Base-by-base conservation (phyloP, 1,140 invertebrate genomes). In the Magallana gigas region DNA sequence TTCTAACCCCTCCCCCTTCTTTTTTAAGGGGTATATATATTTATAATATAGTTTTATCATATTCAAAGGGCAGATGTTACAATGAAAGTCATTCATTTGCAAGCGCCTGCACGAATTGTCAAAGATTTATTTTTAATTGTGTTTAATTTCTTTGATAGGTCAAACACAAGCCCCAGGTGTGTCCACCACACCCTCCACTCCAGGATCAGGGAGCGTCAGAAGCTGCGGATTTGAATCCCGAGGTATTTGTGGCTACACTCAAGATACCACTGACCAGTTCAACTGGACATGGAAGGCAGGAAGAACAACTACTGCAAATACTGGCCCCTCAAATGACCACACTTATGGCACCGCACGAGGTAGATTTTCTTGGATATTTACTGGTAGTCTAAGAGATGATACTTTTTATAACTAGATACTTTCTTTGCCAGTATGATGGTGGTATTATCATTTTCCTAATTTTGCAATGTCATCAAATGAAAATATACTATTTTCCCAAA, bases 191-290 rank as follows among this genome's bases (percentile, higher is more conserved):
- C 23, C 29, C 11, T 1, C 86, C 36, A 56, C 48, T n/a, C 62
- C 59, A 12, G 84, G 76, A 5, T 62, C 59, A 12, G 84, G 76
- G 16, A 48, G 14, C 58, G 60, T 59, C 1, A 82, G 88, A 83
- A 85, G 29, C 14, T 94, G 94, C 90, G 91, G 91, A 82, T 94
- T 95, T 92, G 93, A 94, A 87, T 89, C 91, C 11, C 23, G 58
- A 9, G 89, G 89, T 84, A 88, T 93, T 6, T 95, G 94, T 92
- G 92, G 92, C n/a, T 94, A 92, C 86, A 92, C 80, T 4, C 92
- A 94, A 85, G 90, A 91, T 80, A 89, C 16, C 11, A 90, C 90
- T 80, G 91, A 92, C 59, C 60, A 86, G 16, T 93, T 93, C 85
- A 84, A 93, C 68, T 93, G 92, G 92, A 91, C 82, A 23, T 59